A percentile compares a stretch with the other conserved stretches of the same genome.
Evolutionary conservation across 2,888 invertebrate species (phyloP).

Genomic region (Thymelicus acteon): DNA sequence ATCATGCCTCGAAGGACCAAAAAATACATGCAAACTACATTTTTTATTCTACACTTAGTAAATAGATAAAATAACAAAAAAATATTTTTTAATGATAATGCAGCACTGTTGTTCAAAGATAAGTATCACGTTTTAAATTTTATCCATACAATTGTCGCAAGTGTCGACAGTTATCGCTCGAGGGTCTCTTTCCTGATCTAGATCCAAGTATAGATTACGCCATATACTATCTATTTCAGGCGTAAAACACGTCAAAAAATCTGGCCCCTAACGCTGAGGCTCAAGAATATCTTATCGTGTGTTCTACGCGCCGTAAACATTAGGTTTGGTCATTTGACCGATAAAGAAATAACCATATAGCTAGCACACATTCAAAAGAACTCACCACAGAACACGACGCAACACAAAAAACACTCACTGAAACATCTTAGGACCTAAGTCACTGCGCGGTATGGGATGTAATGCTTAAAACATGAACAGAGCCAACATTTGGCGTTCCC

Average conservation of each 20-base stretch:
- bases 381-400: constrained; percentile 31
- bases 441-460: constrained; percentile 51
- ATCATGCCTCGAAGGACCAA: background rate
- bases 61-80: background rate
- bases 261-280: constrained; percentile 38
- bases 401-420: constrained; percentile 30
- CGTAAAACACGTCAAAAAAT: constrained; percentile 33
- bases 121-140: constrained; percentile 13
- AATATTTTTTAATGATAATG: background rate
- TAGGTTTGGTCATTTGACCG: constrained; percentile 61
- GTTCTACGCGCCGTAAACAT: constrained; percentile 53
- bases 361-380: constrained; percentile 11
- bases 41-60: background rate
- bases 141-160: constrained; percentile 23
- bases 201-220: constrained; percentile 24
- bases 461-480: constrained; percentile 64
- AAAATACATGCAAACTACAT: background rate
- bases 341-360: constrained; percentile 51
- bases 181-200: constrained; percentile 33
- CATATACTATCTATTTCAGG: constrained; percentile 3
- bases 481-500: constrained; percentile 77
- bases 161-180: constrained; percentile 36
- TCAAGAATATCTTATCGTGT: constrained; percentile 54
- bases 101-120: background rate
- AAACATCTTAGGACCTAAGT: constrained; percentile 40